Evolutionary conservation across 1,140 invertebrate genomes (phyloP), one percentile per base, ranked within the genome.

Genomic region (Danaus plexippus): DNA sequence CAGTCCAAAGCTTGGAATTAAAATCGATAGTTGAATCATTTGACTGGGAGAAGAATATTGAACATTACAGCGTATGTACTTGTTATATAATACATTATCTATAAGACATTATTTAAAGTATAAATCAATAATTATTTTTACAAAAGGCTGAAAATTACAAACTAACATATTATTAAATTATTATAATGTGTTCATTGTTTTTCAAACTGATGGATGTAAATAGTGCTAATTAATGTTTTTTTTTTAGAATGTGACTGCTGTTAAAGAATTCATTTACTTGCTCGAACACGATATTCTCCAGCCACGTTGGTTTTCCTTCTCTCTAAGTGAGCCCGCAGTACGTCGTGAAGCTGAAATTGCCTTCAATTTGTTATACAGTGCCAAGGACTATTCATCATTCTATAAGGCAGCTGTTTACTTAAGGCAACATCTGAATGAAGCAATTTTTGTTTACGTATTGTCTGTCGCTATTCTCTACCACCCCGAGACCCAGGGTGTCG

Each of bases 301-400:
- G 22, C 81, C 90, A 1, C 85, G 84, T 43, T 89, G 87, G 47
- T 85, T 89, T 47, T 87, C 91, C 22, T 93, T 92, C 75, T 88
- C 89, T 8, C 59, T 89, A 11, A 78, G 88, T 59, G 85, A 92
- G 47, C 75, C 80, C 9, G 73, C 85, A 9, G 91, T 93, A 11
- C 66, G 82, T 42, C 77, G 88, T 43, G 90, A 93, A 73, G 88
- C 89, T 48, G 75, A 85, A 11, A 87, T 87, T 8, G 66, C 93
- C 9, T 93, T 92, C 85, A 88, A 92, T 52, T 61, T 92, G 11
- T 89, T 94, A 64, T 90, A 89, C 73, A 89, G 88, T 61, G 90
- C 92, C 47, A 92, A 92, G 69, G 87, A 90, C 59, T 91, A 81
- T 67, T 80, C 88, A 9, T 89, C 88, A 2, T 88, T 90, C 61